Percentiles rank a stretch among this genome's conserved stretches.
These are phyloP conservation scores for Drosophila bocqueti DNA, from an alignment of 1,140 invertebrate species.

Conservation along the genomic window DNA sequence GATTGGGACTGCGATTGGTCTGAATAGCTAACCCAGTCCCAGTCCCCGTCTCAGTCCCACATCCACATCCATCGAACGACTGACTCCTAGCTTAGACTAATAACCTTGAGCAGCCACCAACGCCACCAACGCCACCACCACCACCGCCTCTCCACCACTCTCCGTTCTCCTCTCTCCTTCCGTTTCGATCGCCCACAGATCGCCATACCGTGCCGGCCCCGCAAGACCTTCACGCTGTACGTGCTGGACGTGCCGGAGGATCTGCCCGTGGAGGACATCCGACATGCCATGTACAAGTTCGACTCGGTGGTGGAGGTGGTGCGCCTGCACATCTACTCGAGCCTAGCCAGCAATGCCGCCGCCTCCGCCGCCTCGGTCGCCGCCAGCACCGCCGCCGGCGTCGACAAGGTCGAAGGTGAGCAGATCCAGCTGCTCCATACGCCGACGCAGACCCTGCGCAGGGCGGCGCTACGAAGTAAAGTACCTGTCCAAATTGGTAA, in stretches of 20 bases:
- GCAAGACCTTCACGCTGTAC: slow-evolving; percentile 92
- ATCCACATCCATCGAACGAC: slow-evolving; percentile 23
- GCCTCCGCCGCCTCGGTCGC: slow-evolving; percentile 21
- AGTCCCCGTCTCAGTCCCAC: not conserved
- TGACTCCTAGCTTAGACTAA: slow-evolving; percentile 11
- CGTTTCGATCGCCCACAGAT: slow-evolving; percentile 86
- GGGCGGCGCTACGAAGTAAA: slow-evolving; percentile 74
- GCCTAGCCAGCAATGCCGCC: slow-evolving; percentile 52
- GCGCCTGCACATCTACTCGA: slow-evolving; percentile 86
- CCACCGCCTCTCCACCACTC: slow-evolving; percentile 9
- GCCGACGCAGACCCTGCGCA: slow-evolving; percentile 66
- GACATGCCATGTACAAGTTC: slow-evolving; percentile 92
- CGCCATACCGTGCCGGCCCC: slow-evolving; percentile 92
- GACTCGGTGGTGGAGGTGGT: slow-evolving; percentile 91
- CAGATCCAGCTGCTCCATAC: slow-evolving; percentile 53
- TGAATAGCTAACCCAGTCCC: not conserved
- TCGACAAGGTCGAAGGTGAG: slow-evolving; percentile 75
- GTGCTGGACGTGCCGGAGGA: slow-evolving; percentile 93
- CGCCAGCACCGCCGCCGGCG: slow-evolving; percentile 47
- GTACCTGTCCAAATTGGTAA: slow-evolving; percentile 51
- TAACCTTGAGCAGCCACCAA: slow-evolving; percentile 23
- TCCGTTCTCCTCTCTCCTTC: slow-evolving; percentile 25
- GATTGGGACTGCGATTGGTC: slow-evolving; percentile 12
- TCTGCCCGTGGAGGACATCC: slow-evolving; percentile 92
- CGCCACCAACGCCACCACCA: not conserved